phyloP scores from a whole-genome alignment of 2,797 vertebrate species.

The Gymnodraco acuticeps region DNA sequence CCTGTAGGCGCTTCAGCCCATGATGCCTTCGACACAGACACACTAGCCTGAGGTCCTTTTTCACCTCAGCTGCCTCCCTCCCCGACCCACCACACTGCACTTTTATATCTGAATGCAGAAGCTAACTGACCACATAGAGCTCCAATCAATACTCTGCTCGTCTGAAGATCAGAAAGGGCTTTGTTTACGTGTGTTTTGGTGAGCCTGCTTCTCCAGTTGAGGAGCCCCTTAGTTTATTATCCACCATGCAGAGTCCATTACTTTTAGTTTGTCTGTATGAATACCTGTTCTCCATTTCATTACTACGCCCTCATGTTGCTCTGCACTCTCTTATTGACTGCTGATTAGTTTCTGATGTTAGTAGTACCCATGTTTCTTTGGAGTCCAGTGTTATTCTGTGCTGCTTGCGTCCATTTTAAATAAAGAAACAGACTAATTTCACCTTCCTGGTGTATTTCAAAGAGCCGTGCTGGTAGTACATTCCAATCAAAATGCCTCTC shows the following conservation, averaged over 20 bases:
- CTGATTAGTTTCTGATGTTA: slow-evolving; percentile 37
- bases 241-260: slow-evolving; percentile 50
- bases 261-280: slow-evolving; percentile 56
- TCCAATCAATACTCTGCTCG: slow-evolving; percentile 75
- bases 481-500: slow-evolving; percentile 71
- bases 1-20: slow-evolving; percentile 70
- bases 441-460: slow-evolving; percentile 32
- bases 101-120: slow-evolving; percentile 67
- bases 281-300: slow-evolving; percentile 43
- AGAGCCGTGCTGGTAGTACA: slow-evolving; percentile 22
- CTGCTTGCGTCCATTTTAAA: slow-evolving; percentile 33
- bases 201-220: slow-evolving; percentile 44
- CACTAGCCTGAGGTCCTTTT: slow-evolving; percentile 66
- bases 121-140: slow-evolving; percentile 61
- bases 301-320: slow-evolving; percentile 20
- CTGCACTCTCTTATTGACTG: slow-evolving; percentile 25
- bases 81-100: slow-evolving; percentile 30
- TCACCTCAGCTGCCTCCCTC: slow-evolving; percentile 39
- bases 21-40: slow-evolving; percentile 60
- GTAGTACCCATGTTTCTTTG: slow-evolving; percentile 23
- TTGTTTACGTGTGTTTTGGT: slow-evolving; percentile 66
- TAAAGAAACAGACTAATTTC: slow-evolving; percentile 40
- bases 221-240: slow-evolving; percentile 56
- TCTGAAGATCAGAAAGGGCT: slow-evolving; percentile 76
- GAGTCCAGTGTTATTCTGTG: slow-evolving; percentile 6